Evolutionary conservation across 2,888 invertebrate genomes (phyloP).

Genomic region (Drosophila tripunctata): DNA sequence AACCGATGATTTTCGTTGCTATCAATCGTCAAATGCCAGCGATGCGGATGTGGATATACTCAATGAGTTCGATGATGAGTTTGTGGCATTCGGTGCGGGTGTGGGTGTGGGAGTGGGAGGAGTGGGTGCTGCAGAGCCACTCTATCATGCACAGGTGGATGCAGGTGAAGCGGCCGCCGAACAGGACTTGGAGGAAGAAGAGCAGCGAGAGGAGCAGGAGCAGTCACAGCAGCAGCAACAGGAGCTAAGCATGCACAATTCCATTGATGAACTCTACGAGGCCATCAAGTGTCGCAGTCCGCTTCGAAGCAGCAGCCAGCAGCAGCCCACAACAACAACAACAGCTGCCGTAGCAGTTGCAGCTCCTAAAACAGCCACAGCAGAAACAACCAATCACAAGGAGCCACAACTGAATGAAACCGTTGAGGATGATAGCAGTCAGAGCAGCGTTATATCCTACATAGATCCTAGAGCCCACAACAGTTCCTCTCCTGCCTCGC

Average conservation of each 20-base stretch:
- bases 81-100: conserved; percentile 48
- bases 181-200: conserved; percentile 21
- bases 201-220: conserved; percentile 38
- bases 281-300: conserved; percentile 85
- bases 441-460: conserved; percentile 84
- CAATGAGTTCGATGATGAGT: conserved; percentile 83
- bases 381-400: too few relatives aligned
- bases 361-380: conserved; percentile 5
- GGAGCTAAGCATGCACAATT: conserved; percentile 65
- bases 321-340: conserved; percentile 24
- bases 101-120: background rate
- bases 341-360: too few relatives aligned
- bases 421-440: conserved; percentile 84
- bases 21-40: conserved; percentile 84
- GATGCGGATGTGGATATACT: conserved; percentile 81
- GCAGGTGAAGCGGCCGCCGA: conserved; percentile 72
- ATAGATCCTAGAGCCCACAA: conserved; percentile 81
- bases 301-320: conserved; percentile 30
- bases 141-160: conserved; percentile 44
- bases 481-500: too few relatives aligned
- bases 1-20: conserved; percentile 84
- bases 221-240: conserved; percentile 19
- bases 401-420: conserved; percentile 78
- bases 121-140: background rate
- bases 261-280: conserved; percentile 89